Conservation (phyloP, 2,888 invertebrate genomes). For the Schizaphis graminum region DNA sequence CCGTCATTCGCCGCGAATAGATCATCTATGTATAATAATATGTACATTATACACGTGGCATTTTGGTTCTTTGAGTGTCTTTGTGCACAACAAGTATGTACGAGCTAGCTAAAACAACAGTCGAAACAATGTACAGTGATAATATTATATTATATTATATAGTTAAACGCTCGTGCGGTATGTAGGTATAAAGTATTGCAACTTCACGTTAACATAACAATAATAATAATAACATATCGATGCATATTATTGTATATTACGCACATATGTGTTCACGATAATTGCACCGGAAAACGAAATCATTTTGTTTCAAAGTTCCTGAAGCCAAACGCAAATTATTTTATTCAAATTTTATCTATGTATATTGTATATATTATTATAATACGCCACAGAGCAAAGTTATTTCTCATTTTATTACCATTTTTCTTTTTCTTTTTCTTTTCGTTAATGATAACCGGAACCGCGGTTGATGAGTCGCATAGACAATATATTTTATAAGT, state of each 20-base stretch:
- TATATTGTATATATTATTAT: not conserved
- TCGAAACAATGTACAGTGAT: not conserved
- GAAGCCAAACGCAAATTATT: constrained; percentile 51
- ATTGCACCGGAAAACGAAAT: constrained; percentile 55
- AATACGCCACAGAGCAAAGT: not conserved
- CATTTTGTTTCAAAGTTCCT: constrained; percentile 35
- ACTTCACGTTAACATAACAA: not conserved
- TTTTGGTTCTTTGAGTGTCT: constrained; percentile 8
- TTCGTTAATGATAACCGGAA: constrained; percentile 56
- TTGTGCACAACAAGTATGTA: not conserved
- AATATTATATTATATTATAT: not conserved
- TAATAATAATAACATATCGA: constrained; percentile 10
- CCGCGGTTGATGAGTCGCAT: constrained; percentile 54
- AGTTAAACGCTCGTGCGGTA: not conserved
- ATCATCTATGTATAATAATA: not conserved
- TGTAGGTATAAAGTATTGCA: not conserved
- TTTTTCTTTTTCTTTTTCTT: constrained; percentile 12
- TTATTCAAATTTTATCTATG: constrained; percentile 21
- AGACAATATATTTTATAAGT: constrained; percentile 43
- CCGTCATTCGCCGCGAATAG: not conserved
- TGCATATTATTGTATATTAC: not conserved
- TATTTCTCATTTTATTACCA: constrained; percentile 48
- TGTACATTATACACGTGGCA: not conserved
- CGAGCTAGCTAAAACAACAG: not conserved
- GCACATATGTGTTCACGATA: not conserved